Base-by-base conservation (phyloP, 2,888 invertebrate genomes). In the Sialis fuliginosa region DNA sequence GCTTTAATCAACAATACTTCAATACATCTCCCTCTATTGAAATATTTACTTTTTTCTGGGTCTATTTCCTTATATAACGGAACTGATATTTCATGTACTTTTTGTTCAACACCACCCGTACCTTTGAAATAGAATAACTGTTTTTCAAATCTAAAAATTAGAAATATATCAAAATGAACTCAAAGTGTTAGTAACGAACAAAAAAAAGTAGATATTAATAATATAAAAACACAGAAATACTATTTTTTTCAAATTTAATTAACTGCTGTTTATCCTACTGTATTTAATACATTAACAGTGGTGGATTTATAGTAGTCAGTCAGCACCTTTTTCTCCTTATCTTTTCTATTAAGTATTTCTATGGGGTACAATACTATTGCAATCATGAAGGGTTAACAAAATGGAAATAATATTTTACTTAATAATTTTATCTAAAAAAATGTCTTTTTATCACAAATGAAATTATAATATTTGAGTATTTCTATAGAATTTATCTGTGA, bases 11-110 rank as follows among this genome's bases (percentile, higher is more conserved):
- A 73, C 54, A 82, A 65, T 66, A 84, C 74, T 71, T 85, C 84
- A 63, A 83, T 73, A 61, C 79, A 79, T 61, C 85, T 72, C 50
- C 77, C 84, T 61, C 79, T 79, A 64, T 80, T 77, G 65, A 76
- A 76, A 62, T 71, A 74, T 57, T 72, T 69, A 61, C 81, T 79
- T 66, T 81, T 84, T 60, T 86, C 87, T 45, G 87, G 77, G 58
- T 84, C 77, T 53, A 97, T 81, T 64, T 82, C 78, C 62, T 79
- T 81, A 59, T 77, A 85, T 55, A 97, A 74, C 53, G 83, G 80
- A 64, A 97, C 79, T 53, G 83, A 86, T 52, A 92, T 77, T 72
- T 93, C 93, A 63, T 93, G 84, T 57, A 75, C 68, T 69, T 85
- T 88, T 56, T 82, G 80, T 56, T 87, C 87, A 56, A 84, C 79